Base-by-base conservation (phyloP, 2,888 invertebrate genomes). In the Caenorhabditis sp. region DNA sequence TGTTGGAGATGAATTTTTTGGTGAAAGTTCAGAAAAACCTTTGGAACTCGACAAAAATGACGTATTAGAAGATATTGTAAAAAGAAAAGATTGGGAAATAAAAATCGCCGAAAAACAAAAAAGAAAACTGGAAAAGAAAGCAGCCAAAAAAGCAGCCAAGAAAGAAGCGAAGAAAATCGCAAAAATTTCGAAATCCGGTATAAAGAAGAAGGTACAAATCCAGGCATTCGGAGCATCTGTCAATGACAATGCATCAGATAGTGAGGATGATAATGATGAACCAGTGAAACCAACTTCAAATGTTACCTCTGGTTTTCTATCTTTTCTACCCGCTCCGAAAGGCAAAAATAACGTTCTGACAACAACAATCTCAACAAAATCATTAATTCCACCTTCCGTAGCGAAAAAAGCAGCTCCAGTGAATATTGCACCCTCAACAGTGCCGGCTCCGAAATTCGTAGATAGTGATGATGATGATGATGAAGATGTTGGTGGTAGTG, bases 31-130 rank as follows among this genome's bases (percentile, higher is more conserved):
- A 10, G 26, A 10, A 26, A 55, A 24, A 55, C 8, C 23, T 2
- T 37, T 27, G 14, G n/a, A 43, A 26, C 24, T 53, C 5, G 58
- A 59, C 17, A 57, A 37, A 14, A 80, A 81, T 61, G 78, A 73
- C n/a, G 80, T 71, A 17, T 62, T 82, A 6, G 82, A 82, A 60
- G 82, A 81, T 14, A 69, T 76, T 10, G 80, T 80, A 21, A 78
- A 82, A 49, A 77, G 77, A 17, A 80, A 79, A 65, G 75, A 79
- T 3, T 83, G 83, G 83, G 83, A 83, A 50, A 67, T 71, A 43
- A 66, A 80, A 43, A 23, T 81, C 24, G 81, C 81, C 1, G 76
- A 81, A 43, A 75, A 80, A 54, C 57, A 55, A 19, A 66, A 49
- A 43, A 62, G 55, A 19, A 77, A 77, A 50, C 55, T 79, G 36